These are phyloP conservation scores for Xiphias gladius DNA, from an alignment of 2,113 vertebrate species.

Conservation along the genomic window DNA sequence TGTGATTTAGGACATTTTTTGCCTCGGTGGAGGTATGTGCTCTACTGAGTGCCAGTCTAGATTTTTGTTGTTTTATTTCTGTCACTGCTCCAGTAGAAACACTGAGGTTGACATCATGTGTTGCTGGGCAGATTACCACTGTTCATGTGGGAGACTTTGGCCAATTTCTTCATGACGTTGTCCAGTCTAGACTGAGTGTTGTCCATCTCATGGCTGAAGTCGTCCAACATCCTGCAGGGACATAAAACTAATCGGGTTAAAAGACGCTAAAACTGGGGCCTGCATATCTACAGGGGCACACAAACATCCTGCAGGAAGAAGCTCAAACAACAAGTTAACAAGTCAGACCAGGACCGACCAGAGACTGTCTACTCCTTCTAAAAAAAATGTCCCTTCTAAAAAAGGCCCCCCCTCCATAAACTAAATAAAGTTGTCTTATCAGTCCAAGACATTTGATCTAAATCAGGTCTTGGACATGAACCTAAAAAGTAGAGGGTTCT, in stretches of 20 bases:
- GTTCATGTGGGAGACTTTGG: constrained; percentile 99
- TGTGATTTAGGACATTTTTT: no score
- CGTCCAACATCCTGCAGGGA: constrained; percentile 92
- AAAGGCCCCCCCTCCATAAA: not conserved
- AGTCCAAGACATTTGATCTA: not conserved
- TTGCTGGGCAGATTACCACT: constrained; percentile 87
- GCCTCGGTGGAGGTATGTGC: no score
- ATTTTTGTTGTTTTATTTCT: not conserved
- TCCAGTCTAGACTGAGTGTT: constrained; percentile 94
- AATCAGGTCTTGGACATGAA: not conserved
- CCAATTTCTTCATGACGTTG: constrained; percentile 98
- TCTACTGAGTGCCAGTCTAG: no score
- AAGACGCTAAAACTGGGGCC: not conserved
- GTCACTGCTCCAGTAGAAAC: not conserved
- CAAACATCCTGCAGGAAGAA: not conserved
- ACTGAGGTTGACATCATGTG: not conserved
- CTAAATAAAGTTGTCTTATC: not conserved
- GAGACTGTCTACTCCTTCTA: not conserved
- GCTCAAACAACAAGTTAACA: not conserved
- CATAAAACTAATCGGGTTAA: not conserved
- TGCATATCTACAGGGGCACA: not conserved
- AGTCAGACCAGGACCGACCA: not conserved
- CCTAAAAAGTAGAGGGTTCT: not conserved
- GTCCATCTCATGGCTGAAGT: constrained; percentile 96
- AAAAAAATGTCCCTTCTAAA: not conserved